Evolutionary conservation across 2,797 vertebrate species (phyloP), one percentile per base, ranked within the genome.

Genomic region (Ceyx erithaca): DNA sequence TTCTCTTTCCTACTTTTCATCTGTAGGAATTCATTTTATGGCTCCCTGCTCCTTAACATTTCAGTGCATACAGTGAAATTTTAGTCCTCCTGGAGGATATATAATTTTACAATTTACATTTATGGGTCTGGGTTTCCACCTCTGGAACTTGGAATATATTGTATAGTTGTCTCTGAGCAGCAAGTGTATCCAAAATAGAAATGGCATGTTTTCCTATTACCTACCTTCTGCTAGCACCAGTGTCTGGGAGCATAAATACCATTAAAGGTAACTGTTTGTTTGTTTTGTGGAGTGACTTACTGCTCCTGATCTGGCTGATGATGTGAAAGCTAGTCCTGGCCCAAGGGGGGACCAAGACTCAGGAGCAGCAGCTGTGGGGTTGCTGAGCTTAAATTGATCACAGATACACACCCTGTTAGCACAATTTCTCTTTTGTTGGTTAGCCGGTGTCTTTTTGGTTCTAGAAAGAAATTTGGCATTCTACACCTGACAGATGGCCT

Each of bases 401-500:
- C 45, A 92, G 58, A 9, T 30, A 30, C 57, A 23, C 25, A 41
- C 7, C 12, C 85, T 55, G 7, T 70, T 15, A 77, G 64, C 72
- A 57, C 75, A 86, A 54, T 69, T 75, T 73, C 7, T 40, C 57
- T 75, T 87, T 78, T 71, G 79, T 71, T 37, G 62, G n/a, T 73
- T 68, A 45, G 19, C 31, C 1, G 0, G 45, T 80, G 48, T 52
- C 67, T 25, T 37, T 35, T 73, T 40, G 72, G 64, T 11, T 64
- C 54, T 46, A 49, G 64, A 77, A 62, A 30, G 68, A 88, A 88
- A 88, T 82, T 78, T 94, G 85, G 90, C 85, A 26, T 85, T 92
- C 73, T 82, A 62, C 30, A 62, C n/a, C 46, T 73, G 85, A 91
- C 92, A 94, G 94, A 92, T 96, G 96, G 94, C 41, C 23, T 93